Percentiles rank a stretch among this genome's conserved stretches.
Conservation (phyloP, 2,797 vertebrate genomes). For the Peromyscus nudipes region DNA sequence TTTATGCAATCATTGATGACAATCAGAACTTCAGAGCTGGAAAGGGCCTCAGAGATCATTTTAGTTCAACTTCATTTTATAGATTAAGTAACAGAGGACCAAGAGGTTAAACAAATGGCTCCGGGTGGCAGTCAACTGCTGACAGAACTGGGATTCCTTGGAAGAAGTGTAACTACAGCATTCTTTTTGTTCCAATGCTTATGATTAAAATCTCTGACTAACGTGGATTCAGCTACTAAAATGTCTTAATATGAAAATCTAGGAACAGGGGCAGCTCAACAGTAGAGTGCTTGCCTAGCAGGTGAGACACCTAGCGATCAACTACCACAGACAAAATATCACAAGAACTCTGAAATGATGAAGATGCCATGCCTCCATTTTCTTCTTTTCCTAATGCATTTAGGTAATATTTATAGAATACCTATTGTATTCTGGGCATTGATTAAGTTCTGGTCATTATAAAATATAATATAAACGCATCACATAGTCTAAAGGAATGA, state of each 20-base stretch:
- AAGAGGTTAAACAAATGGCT: constrained; percentile 77
- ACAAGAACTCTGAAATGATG: background rate
- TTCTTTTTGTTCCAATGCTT: constrained; percentile 63
- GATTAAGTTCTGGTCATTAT: constrained; percentile 30
- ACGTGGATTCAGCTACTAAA: constrained; percentile 54
- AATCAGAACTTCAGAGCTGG: constrained; percentile 76
- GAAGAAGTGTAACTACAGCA: constrained; percentile 62
- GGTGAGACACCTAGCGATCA: background rate
- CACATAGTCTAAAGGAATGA: background rate
- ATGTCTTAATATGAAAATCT: constrained; percentile 61
- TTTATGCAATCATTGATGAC: constrained; percentile 77
- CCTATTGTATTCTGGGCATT: background rate
- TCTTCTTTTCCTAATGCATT: constrained; percentile 52
- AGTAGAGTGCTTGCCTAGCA: background rate
- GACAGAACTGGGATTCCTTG: constrained; percentile 73
- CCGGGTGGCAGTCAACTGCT: constrained; percentile 73
- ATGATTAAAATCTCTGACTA: constrained; percentile 48
- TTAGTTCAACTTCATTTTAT: constrained; percentile 72
- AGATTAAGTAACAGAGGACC: constrained; percentile 75
- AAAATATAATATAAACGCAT: constrained; percentile 39
- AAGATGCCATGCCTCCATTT: background rate
- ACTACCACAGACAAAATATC: background rate
- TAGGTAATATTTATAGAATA: constrained; percentile 41
- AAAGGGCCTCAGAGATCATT: constrained; percentile 73
- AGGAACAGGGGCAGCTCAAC: background rate